Evolutionary conservation across 2,888 invertebrate species (phyloP).

Genomic region (Hirudinaria manillensis): DNA sequence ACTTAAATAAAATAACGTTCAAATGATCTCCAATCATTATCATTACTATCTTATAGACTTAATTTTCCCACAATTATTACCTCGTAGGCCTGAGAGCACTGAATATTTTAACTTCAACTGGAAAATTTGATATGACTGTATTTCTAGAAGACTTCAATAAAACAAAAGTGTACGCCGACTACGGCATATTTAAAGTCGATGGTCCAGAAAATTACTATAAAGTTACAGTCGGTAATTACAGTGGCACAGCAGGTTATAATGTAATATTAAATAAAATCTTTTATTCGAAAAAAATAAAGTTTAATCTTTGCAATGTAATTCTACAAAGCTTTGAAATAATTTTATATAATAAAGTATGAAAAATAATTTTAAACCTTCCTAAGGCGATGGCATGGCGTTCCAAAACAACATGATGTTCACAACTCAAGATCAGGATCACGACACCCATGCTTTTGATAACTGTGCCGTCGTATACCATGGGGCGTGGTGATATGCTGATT

Average conservation of each 20-base stretch:
- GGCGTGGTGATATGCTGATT: constrained; percentile 30
- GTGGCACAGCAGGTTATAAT: neutral
- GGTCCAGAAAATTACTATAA: neutral
- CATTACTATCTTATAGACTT: too few relatives aligned
- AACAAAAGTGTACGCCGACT: neutral
- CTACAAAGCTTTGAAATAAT: too few relatives aligned
- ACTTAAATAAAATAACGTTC: too few relatives aligned
- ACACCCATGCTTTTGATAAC: neutral
- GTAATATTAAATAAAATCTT: too few relatives aligned
- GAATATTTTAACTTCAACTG: neutral
- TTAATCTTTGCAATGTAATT: too few relatives aligned
- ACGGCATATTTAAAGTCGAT: neutral
- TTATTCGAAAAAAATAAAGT: too few relatives aligned
- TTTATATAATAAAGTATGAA: too few relatives aligned
- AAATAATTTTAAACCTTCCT: neutral
- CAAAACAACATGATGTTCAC: constrained; percentile 14
- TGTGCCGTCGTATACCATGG: constrained; percentile 19
- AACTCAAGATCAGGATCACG: constrained; percentile 24
- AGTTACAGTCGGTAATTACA: neutral
- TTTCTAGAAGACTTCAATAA: neutral
- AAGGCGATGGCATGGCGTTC: constrained; percentile 18
- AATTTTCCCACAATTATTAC: too few relatives aligned
- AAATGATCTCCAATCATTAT: too few relatives aligned
- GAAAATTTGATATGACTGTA: neutral
- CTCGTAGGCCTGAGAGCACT: neutral